Evolutionary conservation across 1,140 invertebrate species (phyloP).

Genomic region (Caerostris darwini): DNA sequence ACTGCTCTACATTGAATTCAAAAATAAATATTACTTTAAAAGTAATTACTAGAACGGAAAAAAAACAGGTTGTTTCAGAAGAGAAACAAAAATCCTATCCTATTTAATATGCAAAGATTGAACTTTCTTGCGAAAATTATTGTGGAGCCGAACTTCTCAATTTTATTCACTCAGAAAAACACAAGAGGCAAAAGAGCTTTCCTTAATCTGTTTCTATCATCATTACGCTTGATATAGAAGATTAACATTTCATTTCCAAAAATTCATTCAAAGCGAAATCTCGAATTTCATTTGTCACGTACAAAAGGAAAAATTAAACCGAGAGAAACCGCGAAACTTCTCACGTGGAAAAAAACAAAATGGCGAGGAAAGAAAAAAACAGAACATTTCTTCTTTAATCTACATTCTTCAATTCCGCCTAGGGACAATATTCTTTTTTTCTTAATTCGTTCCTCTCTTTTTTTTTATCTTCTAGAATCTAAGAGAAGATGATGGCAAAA

Average conservation of each 20-base stretch:
- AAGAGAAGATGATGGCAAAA: not conserved
- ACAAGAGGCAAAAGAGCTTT: too few species aligned
- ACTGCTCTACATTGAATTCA: too few species aligned
- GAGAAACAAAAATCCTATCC: not conserved
- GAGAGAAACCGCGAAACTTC: not conserved
- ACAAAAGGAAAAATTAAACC: not conserved
- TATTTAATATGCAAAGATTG: not conserved
- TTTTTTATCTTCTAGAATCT: not conserved
- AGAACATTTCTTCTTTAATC: not conserved
- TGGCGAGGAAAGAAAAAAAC: not conserved
- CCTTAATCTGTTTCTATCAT: too few species aligned
- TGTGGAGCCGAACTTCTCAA: too few species aligned
- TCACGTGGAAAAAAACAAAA: not conserved
- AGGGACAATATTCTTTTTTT: not conserved
- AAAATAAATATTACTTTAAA: too few species aligned
- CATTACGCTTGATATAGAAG: too few species aligned
- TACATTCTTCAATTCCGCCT: not conserved
- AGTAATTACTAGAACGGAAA: not conserved
- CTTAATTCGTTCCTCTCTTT: not conserved
- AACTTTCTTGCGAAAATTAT: too few species aligned
- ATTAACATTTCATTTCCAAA: too few species aligned
- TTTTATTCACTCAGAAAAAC: too few species aligned
- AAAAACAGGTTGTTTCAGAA: not conserved
- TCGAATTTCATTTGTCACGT: not conserved
- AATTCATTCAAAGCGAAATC: not conserved